These are phyloP conservation scores for Phyllopteryx taeniolatus DNA, from an alignment of 2,113 vertebrate species.

Conservation along the genomic window DNA sequence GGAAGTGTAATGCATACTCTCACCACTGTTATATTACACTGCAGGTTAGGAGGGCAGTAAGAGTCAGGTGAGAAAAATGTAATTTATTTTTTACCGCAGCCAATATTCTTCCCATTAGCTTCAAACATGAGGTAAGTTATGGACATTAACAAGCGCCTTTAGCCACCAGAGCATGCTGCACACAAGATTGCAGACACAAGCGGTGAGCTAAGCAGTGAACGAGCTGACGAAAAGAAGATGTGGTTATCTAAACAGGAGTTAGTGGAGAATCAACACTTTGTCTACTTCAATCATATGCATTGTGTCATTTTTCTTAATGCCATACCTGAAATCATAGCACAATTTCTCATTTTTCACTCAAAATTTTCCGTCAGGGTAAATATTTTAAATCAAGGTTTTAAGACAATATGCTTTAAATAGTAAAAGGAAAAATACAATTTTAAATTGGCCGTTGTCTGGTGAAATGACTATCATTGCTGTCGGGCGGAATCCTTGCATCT, in stretches of 20 bases:
- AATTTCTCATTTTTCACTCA: neutral
- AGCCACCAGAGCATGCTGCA: conserved; percentile 72
- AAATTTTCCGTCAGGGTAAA: neutral
- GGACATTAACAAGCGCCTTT: conserved; percentile 77
- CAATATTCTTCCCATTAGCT: conserved; percentile 83
- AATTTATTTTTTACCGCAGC: conserved; percentile 81
- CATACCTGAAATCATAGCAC: neutral
- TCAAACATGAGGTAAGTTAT: conserved; percentile 81
- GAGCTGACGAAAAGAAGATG: conserved; percentile 10
- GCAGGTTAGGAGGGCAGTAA: conserved; percentile 86
- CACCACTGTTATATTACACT: conserved; percentile 88
- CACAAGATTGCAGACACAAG: conserved; percentile 55
- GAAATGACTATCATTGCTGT: no score
- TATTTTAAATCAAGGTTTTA: no score
- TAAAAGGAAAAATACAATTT: no score
- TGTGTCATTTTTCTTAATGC: neutral
- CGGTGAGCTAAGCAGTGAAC: conserved; percentile 12
- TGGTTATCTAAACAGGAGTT: conserved; percentile 22
- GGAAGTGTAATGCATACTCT: conserved; percentile 88
- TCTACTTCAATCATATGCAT: neutral
- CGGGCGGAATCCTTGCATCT: no score
- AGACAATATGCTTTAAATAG: no score
- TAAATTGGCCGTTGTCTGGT: no score
- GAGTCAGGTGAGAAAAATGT: conserved; percentile 62
- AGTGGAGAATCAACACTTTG: conserved; percentile 33